These are phyloP conservation scores for Gerris lacustris DNA, from an alignment of 2,888 invertebrate species.

Conservation along the genomic window DNA sequence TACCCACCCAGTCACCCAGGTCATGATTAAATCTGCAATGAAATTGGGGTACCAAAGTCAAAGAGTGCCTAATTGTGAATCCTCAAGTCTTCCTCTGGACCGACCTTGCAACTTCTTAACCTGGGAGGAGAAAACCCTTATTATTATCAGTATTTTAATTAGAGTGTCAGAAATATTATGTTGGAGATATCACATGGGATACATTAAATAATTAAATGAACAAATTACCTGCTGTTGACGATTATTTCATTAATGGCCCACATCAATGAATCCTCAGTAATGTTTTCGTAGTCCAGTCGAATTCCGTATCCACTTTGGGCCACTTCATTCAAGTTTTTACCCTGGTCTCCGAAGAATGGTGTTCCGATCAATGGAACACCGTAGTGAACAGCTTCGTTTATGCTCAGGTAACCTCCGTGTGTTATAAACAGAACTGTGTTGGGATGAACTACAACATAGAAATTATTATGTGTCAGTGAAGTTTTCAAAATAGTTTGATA, in stretches of 20 bases:
- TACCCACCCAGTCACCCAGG: no score
- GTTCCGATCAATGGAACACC: conserved; percentile 30
- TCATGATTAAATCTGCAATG: no score
- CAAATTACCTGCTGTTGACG: conserved; percentile 35
- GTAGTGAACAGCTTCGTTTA: conserved; percentile 27
- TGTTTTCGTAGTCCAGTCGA: conserved; percentile 35
- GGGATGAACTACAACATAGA: conserved; percentile 28
- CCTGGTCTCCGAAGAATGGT: conserved; percentile 33
- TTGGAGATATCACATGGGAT: no score
- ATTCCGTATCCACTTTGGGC: conserved; percentile 37
- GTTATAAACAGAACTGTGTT: conserved; percentile 30
- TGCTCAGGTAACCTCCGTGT: conserved; percentile 28
- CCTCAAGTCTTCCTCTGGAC: no score
- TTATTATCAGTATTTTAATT: no score
- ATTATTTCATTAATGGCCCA: conserved; percentile 36
- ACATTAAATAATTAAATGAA: background rate
- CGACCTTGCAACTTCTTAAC: no score
- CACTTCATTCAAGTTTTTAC: conserved; percentile 37
- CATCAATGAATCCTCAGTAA: conserved; percentile 33
- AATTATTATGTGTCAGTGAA: no score
- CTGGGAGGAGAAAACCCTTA: no score
- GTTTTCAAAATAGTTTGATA: no score
- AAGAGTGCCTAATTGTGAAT: no score
- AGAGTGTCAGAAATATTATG: no score
- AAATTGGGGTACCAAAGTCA: no score